These are phyloP conservation scores for Pachycephus smyrnensis DNA, from an alignment of 2,888 invertebrate genomes.

Conservation along the genomic window DNA sequence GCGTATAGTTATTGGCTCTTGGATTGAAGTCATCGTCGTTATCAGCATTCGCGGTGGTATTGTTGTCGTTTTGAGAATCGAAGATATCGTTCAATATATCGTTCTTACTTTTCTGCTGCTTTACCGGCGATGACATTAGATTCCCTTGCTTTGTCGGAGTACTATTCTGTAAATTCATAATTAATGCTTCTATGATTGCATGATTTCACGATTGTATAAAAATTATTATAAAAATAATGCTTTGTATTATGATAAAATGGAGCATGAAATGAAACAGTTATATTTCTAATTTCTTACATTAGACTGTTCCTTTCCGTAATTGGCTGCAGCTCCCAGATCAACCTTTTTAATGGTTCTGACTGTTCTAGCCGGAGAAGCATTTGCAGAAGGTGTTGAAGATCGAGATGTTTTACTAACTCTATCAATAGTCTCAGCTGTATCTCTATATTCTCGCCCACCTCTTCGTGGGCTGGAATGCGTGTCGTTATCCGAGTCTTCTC, in stretches of 20 bases:
- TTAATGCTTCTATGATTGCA: neutral
- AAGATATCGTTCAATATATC: slow-evolving; percentile 61
- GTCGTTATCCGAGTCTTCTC: slow-evolving; percentile 78
- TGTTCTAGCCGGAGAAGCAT: slow-evolving; percentile 62
- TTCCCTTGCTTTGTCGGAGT: slow-evolving; percentile 38
- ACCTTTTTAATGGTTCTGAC: slow-evolving; percentile 70
- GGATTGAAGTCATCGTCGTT: slow-evolving; percentile 75
- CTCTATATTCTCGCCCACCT: slow-evolving; percentile 71
- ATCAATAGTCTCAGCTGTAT: slow-evolving; percentile 64
- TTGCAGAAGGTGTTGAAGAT: slow-evolving; percentile 65
- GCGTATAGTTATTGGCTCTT: slow-evolving; percentile 67
- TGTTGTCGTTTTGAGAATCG: slow-evolving; percentile 56
- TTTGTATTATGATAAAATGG: neutral
- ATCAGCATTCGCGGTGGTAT: slow-evolving; percentile 35
- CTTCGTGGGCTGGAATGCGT: slow-evolving; percentile 67
- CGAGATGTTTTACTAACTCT: slow-evolving; percentile 50
- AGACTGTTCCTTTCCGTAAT: slow-evolving; percentile 72
- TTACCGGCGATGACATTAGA: slow-evolving; percentile 45
- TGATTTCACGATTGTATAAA: neutral
- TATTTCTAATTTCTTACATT: slow-evolving; percentile 39
- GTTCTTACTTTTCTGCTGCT: slow-evolving; percentile 49
- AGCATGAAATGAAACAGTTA: neutral
- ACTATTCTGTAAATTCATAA: slow-evolving; percentile 34
- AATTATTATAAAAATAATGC: neutral
- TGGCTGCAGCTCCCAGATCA: slow-evolving; percentile 77